Conservation (phyloP, 2,113 vertebrate genomes). For the Tupaia tana region DNA sequence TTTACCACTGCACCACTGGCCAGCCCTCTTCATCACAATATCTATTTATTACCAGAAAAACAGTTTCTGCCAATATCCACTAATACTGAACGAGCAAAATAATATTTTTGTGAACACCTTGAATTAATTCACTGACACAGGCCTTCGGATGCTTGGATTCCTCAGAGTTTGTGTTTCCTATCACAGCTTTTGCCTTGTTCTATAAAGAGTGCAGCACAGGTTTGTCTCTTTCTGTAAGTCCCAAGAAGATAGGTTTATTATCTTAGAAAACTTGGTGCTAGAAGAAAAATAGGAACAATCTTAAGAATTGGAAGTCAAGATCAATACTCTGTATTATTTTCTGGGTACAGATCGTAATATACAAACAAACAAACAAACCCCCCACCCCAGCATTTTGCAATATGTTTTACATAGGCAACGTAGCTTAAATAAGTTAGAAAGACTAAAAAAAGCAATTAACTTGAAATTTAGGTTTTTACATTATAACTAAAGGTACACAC, state of each 20-base stretch:
- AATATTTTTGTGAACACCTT: not conserved
- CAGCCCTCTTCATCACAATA: too few relatives aligned
- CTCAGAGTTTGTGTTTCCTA: not conserved
- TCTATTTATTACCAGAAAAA: not conserved
- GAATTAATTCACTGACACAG: not conserved
- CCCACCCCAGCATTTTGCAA: not conserved
- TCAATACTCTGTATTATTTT: rapidly evolving
- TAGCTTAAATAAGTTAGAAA: not conserved
- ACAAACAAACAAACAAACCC: not conserved
- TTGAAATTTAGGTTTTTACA: not conserved
- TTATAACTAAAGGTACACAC: not conserved
- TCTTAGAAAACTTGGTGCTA: not conserved
- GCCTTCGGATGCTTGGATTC: not conserved
- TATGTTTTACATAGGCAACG: not conserved
- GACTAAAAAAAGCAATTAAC: not conserved
- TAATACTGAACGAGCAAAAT: not conserved
- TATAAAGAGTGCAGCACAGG: not conserved
- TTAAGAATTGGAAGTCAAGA: not conserved
- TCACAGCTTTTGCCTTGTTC: not conserved
- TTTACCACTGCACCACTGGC: too few relatives aligned
- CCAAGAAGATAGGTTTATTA: not conserved
- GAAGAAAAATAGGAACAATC: not conserved
- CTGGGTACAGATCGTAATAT: not conserved
- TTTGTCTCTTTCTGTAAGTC: not conserved
- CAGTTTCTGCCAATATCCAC: not conserved